Evolutionary conservation across 2,888 invertebrate species (phyloP), one percentile per base, ranked within the genome.

Genomic region (Eupeodes latifasciatus): DNA sequence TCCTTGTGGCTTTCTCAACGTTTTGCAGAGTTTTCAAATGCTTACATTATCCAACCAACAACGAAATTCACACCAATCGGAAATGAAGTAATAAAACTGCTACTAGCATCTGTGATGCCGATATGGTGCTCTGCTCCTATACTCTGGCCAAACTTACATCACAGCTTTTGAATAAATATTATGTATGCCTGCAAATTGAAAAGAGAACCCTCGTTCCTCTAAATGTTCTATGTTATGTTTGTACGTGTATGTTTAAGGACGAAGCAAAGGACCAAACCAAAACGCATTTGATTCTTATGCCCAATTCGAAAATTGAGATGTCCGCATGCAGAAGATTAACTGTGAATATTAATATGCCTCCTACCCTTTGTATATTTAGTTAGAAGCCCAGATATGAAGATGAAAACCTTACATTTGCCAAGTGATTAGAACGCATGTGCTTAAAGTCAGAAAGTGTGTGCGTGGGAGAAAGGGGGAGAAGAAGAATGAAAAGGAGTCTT

Each of bases 331-430:
- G 62, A 69, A 85, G 85, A 88, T 88, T 88, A 85, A 88, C 88
- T 85, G 78, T 88, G 88, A 88, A 88, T 88, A 88, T 88, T 85
- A 88, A 88, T 88, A 78, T 75, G 64, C 62, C 71, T 74, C 84
- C 85, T 69, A 49, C 57, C 9, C 59, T 36, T 12, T 7, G 6
- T 9, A 40, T 40, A 40, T 9, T 40, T 4, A n/a, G 53, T 27
- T 27, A 27, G 27, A 27, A 55, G 7, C 51, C 4, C 2, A 9
- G 36, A 36, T 27, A 27, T 34, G 59, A 80, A 81, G 84, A 84
- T 74, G 77, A 57, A 78, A 72, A 47, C 47, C 47, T n/a, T 49
- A 49, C 74, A 75, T 84, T 80, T 84, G 57, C 61, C 61, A 71
- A 75, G 81, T 59, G 69, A 69, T 85, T 77, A 80, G 74, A 81